phyloP scores from a whole-genome alignment of 2,113 vertebrate species.

The Sceloporus undulatus region DNA sequence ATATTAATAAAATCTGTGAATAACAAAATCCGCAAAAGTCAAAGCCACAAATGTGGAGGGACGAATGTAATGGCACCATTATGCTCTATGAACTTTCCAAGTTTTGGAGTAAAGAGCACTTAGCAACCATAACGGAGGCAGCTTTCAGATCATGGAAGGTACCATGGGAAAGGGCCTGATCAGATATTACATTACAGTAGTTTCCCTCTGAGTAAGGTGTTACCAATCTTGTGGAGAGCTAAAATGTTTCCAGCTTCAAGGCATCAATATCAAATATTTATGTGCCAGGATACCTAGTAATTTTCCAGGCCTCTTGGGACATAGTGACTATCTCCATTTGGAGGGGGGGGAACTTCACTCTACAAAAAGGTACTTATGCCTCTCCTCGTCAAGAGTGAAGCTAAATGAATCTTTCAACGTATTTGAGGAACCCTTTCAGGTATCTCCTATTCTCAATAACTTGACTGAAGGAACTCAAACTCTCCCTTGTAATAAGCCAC shows the following conservation, averaged over 20 bases:
- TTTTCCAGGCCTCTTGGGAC: neutral
- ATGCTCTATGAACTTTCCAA: constrained; percentile 29
- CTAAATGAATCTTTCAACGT: neutral
- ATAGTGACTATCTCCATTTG: neutral
- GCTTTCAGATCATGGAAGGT: neutral
- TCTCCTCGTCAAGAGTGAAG: neutral
- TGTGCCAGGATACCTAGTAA: neutral
- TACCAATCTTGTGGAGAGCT: neutral
- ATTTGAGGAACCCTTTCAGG: neutral
- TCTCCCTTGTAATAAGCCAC: neutral
- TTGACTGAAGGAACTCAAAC: neutral
- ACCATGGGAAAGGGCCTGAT: neutral
- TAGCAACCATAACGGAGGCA: constrained; percentile 21
- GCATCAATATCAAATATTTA: constrained; percentile 2
- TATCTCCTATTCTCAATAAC: neutral
- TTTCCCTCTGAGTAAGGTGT: neutral
- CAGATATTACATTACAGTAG: constrained; percentile 1
- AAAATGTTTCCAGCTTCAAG: constrained; percentile 1
- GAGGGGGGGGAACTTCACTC: neutral
- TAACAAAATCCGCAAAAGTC: too few relatives aligned
- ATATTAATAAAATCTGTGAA: too few relatives aligned
- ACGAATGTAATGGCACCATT: neutral
- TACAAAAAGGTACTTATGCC: neutral
- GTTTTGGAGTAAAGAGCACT: constrained; percentile 34
- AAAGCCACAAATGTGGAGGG: too few relatives aligned